Evolutionary conservation across 2,797 vertebrate genomes (phyloP).

Genomic region (Lateolabrax maculatus): DNA sequence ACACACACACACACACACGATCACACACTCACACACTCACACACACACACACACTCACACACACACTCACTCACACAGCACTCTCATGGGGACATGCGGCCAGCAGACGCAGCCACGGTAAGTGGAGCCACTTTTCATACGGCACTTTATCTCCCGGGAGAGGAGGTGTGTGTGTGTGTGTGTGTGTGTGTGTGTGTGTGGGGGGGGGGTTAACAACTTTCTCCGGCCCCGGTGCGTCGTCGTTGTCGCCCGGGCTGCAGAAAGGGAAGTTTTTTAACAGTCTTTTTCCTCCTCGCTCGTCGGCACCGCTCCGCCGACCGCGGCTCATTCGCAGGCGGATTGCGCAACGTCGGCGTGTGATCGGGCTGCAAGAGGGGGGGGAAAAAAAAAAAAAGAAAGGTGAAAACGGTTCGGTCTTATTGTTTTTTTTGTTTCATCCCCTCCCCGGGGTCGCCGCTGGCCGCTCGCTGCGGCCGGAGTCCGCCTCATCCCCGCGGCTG

Average conservation of each 20-base stretch:
- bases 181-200: too few species aligned
- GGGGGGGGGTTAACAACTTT: slow-evolving; percentile 27
- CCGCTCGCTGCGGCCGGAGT: slow-evolving; percentile 18
- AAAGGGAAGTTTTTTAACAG: slow-evolving; percentile 60
- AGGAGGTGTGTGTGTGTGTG: too few species aligned
- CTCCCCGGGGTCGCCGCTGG: not conserved
- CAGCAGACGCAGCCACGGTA: slow-evolving; percentile 75
- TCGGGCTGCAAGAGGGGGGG: too few species aligned
- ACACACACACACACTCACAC: slow-evolving; percentile 2
- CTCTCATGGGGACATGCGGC: slow-evolving; percentile 78
- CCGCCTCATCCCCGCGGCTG: slow-evolving; percentile 17
- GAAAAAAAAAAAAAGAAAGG: too few species aligned
- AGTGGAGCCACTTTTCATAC: slow-evolving; percentile 67
- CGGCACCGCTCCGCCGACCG: slow-evolving; percentile 43
- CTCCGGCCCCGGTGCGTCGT: slow-evolving; percentile 3
- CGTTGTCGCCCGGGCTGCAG: slow-evolving; percentile 10
- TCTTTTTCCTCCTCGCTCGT: slow-evolving; percentile 45
- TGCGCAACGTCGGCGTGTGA: slow-evolving; percentile 75
- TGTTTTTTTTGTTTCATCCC: not conserved
- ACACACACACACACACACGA: slow-evolving; percentile 19
- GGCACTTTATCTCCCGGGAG: slow-evolving; percentile 42
- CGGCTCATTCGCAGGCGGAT: slow-evolving; percentile 55
- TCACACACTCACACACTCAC: slow-evolving; percentile 1
- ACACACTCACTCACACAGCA: slow-evolving; percentile 25
- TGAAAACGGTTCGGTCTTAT: slow-evolving; percentile 34